Evolutionary conservation across 2,797 vertebrate genomes (phyloP).

Genomic region (Alfaro cultratus): DNA sequence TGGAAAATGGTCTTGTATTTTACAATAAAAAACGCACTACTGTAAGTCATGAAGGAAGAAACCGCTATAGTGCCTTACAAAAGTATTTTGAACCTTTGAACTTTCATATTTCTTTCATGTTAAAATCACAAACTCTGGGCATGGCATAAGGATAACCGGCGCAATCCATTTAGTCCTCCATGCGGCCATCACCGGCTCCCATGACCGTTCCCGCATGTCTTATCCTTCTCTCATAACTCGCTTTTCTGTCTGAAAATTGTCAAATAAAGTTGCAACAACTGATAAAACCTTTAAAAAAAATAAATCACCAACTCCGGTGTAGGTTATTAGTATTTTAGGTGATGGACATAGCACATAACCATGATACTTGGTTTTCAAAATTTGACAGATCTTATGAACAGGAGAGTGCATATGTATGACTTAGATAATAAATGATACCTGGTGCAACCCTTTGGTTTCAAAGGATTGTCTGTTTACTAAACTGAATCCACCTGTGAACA

Average conservation of each 20-base stretch:
- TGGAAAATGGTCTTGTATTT: slow-evolving; percentile 6
- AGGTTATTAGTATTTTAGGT: background rate
- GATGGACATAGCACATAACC: background rate
- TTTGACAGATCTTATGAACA: background rate
- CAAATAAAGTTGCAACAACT: too few species aligned
- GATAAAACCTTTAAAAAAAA: too few species aligned
- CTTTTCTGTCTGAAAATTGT: too few species aligned
- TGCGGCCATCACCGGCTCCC: too few species aligned
- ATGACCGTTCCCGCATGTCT: too few species aligned
- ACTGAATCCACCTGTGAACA: background rate
- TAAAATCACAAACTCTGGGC: background rate
- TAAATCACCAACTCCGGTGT: background rate
- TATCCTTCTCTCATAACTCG: too few species aligned
- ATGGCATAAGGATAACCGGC: too few species aligned
- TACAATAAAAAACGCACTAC: background rate
- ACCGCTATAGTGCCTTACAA: background rate
- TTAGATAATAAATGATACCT: background rate
- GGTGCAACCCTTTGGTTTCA: background rate
- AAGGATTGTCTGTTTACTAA: background rate
- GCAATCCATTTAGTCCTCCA: too few species aligned
- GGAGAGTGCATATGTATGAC: background rate
- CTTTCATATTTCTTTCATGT: background rate
- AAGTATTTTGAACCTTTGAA: background rate
- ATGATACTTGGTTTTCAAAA: background rate
- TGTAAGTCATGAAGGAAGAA: slow-evolving; percentile 25